Percentiles rank a stretch among this genome's conserved stretches.
Conservation (phyloP, 2,113 vertebrate genomes). For the Parus major region DNA sequence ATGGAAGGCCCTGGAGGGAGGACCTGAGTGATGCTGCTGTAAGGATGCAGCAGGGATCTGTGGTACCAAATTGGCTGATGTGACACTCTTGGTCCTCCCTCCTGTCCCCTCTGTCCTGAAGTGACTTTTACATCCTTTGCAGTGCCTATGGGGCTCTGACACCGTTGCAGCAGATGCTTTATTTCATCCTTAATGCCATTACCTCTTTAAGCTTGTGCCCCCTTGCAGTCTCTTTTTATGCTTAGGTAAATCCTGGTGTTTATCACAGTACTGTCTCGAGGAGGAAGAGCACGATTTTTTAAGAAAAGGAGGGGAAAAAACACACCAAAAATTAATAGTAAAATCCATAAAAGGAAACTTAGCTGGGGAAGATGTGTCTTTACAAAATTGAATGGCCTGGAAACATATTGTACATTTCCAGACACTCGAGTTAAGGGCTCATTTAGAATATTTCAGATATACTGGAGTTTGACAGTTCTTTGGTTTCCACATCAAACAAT, state of each 20-base stretch:
- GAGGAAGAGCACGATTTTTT: neutral
- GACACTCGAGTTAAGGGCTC: slow-evolving; percentile 33
- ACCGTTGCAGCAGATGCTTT: neutral
- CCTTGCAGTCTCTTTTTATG: neutral
- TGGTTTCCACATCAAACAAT: slow-evolving; percentile 62
- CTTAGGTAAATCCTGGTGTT: neutral
- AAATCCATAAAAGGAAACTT: slow-evolving; percentile 39
- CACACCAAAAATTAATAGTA: neutral
- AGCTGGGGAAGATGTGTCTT: neutral
- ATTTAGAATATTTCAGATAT: slow-evolving; percentile 56
- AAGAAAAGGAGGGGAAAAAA: neutral
- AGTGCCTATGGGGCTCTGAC: neutral
- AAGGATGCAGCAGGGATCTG: neutral
- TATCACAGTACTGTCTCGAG: neutral
- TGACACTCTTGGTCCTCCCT: neutral
- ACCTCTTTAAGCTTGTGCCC: neutral
- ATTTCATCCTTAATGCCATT: neutral
- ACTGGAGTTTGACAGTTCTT: slow-evolving; percentile 57
- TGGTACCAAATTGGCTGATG: accelerated
- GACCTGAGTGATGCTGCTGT: neutral
- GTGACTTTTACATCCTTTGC: neutral
- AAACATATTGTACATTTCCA: slow-evolving; percentile 52
- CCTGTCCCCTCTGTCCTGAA: neutral
- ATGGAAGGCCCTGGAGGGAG: neutral
- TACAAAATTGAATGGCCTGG: slow-evolving; percentile 20